phyloP scores from a whole-genome alignment of 2,888 invertebrate species.

The Cryptocheilus praepositus region DNA sequence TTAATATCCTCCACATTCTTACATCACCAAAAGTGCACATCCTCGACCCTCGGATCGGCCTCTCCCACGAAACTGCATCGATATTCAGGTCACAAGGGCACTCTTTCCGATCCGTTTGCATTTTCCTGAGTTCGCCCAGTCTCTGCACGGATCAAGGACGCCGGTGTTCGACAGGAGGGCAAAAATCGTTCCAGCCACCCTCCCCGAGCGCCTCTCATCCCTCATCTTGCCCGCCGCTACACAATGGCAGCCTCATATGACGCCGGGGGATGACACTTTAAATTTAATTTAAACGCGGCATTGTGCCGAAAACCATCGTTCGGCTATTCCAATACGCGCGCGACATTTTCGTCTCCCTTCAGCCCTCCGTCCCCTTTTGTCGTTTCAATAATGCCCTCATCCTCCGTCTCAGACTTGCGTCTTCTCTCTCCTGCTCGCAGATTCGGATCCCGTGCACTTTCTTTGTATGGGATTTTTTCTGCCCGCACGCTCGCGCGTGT shows the following conservation, averaged over 20 bases:
- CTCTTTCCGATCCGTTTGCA: conserved; percentile 19
- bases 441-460: not conserved
- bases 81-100: conserved; percentile 19
- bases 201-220: conserved; percentile 1
- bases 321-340: conserved; percentile 34
- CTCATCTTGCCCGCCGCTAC: not conserved
- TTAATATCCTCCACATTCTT: no score
- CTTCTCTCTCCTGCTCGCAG: conserved; percentile 11
- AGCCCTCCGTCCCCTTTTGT: conserved; percentile 48
- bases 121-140: conserved; percentile 3
- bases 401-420: conserved; percentile 21
- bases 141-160: conserved; percentile 28
- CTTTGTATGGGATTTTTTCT: conserved; percentile 2
- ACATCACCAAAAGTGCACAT: no score
- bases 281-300: conserved; percentile 68
- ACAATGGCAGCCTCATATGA: conserved; percentile 57
- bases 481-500: conserved; percentile 32
- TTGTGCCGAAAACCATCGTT: conserved; percentile 52
- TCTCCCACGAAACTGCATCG: conserved; percentile 9
- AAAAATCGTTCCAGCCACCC: no score
- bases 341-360: conserved; percentile 37
- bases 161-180: conserved; percentile 33
- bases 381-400: conserved; percentile 38
- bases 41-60: not conserved
- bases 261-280: conserved; percentile 65